Conservation (phyloP, 2,113 vertebrate species). For the Hippolais icterina region DNA sequence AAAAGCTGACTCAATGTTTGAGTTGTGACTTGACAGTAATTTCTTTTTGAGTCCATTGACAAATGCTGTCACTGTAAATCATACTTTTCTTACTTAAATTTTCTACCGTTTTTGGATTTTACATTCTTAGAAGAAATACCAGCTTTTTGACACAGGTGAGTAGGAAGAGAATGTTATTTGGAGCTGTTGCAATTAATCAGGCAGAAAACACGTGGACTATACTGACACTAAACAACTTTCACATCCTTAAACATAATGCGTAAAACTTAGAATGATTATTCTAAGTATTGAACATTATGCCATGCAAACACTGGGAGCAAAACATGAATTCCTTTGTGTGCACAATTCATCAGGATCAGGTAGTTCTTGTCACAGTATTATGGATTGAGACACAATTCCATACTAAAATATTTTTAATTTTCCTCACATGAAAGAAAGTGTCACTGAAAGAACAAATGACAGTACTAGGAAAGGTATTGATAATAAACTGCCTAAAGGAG, state of each 20-base stretch:
- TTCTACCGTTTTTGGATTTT: neutral
- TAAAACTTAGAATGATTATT: neutral
- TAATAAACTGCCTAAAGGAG: neutral
- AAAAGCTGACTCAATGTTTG: neutral
- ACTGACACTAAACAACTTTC: neutral
- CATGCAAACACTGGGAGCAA: neutral
- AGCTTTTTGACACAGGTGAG: neutral
- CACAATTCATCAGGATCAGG: neutral
- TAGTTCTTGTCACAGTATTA: neutral
- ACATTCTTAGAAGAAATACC: neutral
- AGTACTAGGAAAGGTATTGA: neutral
- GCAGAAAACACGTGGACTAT: neutral
- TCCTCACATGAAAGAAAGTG: neutral
- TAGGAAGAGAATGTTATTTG: neutral
- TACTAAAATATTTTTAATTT: neutral
- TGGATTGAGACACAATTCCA: neutral
- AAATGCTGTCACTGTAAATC: neutral
- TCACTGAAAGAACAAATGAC: neutral
- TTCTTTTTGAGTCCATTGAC: neutral
- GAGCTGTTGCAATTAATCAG: neutral
- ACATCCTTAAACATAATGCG: neutral
- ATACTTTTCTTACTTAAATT: neutral
- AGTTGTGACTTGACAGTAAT: neutral
- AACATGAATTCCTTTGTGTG: neutral
- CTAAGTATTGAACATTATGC: too few relatives aligned